A percentile compares a stretch with the other conserved stretches of the same genome.
phyloP scores from a whole-genome alignment of 2,113 vertebrate species.

The Megaleporinus macrocephalus region DNA sequence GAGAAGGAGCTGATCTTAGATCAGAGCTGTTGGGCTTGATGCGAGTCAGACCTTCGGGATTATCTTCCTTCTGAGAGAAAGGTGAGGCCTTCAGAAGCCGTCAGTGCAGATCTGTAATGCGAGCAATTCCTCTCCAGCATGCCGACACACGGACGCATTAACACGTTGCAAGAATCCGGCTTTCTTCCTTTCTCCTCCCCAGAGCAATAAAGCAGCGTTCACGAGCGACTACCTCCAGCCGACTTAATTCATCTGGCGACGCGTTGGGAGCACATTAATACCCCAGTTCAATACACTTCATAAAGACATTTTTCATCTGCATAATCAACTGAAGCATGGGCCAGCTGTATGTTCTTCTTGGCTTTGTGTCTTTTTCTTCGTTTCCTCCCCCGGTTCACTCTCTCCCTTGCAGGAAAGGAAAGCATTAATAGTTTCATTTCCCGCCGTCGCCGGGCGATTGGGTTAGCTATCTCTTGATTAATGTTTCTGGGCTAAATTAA shows the following conservation, averaged over 20 bases:
- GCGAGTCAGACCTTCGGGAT: too few relatives aligned
- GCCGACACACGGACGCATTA: not conserved
- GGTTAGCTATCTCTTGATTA: conserved; percentile 50
- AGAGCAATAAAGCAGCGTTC: conserved; percentile 40
- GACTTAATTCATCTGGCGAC: conserved; percentile 45
- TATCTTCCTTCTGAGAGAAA: too few relatives aligned
- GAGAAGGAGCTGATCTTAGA: too few relatives aligned
- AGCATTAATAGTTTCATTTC: conserved; percentile 52
- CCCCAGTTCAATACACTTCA: conserved; percentile 34
- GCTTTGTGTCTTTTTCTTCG: not conserved
- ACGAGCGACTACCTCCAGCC: conserved; percentile 39
- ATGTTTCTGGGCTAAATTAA: conserved; percentile 50
- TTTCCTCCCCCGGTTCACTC: conserved; percentile 8
- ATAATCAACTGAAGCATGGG: conserved; percentile 45
- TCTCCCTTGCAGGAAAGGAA: conserved; percentile 36
- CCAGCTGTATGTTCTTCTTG: conserved; percentile 13
- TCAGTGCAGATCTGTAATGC: conserved; percentile 8
- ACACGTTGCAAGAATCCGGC: conserved; percentile 1
- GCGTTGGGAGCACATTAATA: conserved; percentile 42
- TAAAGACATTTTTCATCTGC: conserved; percentile 55
- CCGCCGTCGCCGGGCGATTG: conserved; percentile 18
- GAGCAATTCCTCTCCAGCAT: not conserved
- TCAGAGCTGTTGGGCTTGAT: too few relatives aligned
- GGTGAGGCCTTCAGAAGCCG: not conserved
- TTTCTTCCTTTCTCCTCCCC: conserved; percentile 8